Evolutionary conservation across 2,888 invertebrate species (phyloP).

Genomic region (Nebria brevicollis): DNA sequence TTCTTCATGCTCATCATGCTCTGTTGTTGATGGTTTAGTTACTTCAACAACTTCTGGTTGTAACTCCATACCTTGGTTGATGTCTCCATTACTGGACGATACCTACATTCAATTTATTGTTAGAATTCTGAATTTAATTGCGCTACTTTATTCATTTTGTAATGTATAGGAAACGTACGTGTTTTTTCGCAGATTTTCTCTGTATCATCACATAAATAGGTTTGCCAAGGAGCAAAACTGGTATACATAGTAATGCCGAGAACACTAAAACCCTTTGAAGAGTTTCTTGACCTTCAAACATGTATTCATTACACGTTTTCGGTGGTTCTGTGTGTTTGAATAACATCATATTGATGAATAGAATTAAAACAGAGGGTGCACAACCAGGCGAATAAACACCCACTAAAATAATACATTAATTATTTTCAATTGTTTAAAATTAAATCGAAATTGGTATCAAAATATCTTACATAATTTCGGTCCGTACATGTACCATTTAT

Average conservation of each 20-base stretch:
- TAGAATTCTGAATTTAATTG: slow-evolving; percentile 17
- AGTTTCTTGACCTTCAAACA: slow-evolving; percentile 69
- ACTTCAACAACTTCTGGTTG: slow-evolving; percentile 63
- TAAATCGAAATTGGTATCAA: neutral
- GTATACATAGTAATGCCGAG: slow-evolving; percentile 76
- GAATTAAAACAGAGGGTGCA: slow-evolving; percentile 80
- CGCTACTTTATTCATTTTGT: neutral
- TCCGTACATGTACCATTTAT: slow-evolving; percentile 85
- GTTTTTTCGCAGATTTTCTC: slow-evolving; percentile 53
- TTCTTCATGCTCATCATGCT: slow-evolving; percentile 59
- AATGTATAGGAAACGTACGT: slow-evolving; percentile 45
- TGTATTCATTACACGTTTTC: slow-evolving; percentile 66
- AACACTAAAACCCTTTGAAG: slow-evolving; percentile 74
- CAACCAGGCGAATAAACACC: slow-evolving; percentile 64
- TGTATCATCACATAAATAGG: slow-evolving; percentile 71
- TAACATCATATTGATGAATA: slow-evolving; percentile 83
- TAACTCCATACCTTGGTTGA: slow-evolving; percentile 75
- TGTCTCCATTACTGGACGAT: slow-evolving; percentile 69
- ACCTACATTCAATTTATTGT: slow-evolving; percentile 49
- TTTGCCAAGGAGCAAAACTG: slow-evolving; percentile 81
- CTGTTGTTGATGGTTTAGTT: slow-evolving; percentile 61
- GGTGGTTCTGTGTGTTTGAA: slow-evolving; percentile 60
- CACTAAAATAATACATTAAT: slow-evolving; percentile 47
- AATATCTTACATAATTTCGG: slow-evolving; percentile 62
- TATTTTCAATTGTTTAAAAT: too few relatives aligned